Base-by-base conservation (phyloP, 2,888 invertebrate genomes). In the Bedellia somnulentella region DNA sequence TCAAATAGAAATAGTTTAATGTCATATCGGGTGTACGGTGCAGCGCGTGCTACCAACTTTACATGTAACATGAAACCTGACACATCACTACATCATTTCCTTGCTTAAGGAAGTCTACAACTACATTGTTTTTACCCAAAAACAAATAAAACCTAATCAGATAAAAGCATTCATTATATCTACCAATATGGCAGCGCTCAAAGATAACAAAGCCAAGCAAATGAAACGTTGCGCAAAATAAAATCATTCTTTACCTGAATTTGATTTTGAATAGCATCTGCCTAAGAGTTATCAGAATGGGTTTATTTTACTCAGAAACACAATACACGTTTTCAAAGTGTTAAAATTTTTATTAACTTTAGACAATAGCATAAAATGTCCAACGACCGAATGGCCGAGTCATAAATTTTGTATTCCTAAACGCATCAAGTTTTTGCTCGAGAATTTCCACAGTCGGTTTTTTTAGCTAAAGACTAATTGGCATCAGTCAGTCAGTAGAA, bases 391-490 rank as follows among this genome's bases (percentile, higher is more conserved):
- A 44, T 48, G 54, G 52, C 40, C 43, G 39, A 41, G 47, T 45
- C 62, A 56, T 73, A 71, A 71, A 71, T 71, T 59, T 57, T 47
- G 47, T 45, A 42, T 40, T 44, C 42, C 44, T 39, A 37, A 54
- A 52, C 48, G 46, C 56, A 50, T 52, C 45, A 56, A 11, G 58
- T 67, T 66, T 68, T 67, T 62, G 52, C 49, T 46, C 46, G 40
- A 43, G 40, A 47, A 53, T 54, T 57, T 56, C 54, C 48, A 53
- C 57, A n/a, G n/a, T 52, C 45, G 40, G 38, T 53, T 57, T 46
- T 62, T 62, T 46, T 44, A 37, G 39, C 45, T 56, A 61, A 60
- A 63, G 66, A 71, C 71, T 67, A 73, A 73, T 73, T 68, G 64
- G 57, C 42, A 46, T 45, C 52, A 49, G 53, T 50, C n/a, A n/a